Conservation (phyloP, 1,140 invertebrate genomes). For the Diorhabda carinulata region DNA sequence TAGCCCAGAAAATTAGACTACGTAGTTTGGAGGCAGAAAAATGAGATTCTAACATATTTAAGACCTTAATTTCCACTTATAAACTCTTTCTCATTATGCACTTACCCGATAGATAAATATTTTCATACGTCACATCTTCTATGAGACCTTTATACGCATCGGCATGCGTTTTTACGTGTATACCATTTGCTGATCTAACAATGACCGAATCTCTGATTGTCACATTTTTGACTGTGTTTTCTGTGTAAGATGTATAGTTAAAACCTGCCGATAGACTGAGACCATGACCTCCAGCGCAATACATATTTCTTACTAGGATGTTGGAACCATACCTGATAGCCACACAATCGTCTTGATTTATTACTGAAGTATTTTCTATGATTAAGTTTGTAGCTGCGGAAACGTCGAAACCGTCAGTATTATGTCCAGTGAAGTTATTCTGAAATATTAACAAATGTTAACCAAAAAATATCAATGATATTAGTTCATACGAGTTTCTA, state of each 20-base stretch:
- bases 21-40: too few relatives aligned
- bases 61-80: too few relatives aligned
- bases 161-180: conserved; percentile 16
- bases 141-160: conserved; percentile 7
- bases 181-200: conserved; percentile 13
- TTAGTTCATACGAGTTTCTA: too few relatives aligned
- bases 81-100: too few relatives aligned
- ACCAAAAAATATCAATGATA: too few relatives aligned
- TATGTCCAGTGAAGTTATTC: conserved; percentile 16
- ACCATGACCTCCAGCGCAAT: conserved; percentile 17
- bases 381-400: conserved; percentile 13
- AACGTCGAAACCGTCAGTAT: conserved; percentile 19
- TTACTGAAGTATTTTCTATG: conserved; percentile 6
- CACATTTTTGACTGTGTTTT: conserved; percentile 10
- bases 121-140: conserved; percentile 11
- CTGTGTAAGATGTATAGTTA: conserved; percentile 1
- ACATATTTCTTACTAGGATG: conserved; percentile 13
- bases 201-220: conserved; percentile 6
- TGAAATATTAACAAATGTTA: background rate
- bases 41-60: too few relatives aligned
- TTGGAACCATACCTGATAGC: conserved; percentile 17
- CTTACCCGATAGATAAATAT: conserved; percentile 13
- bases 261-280: conserved; percentile 17
- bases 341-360: conserved; percentile 18
- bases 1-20: too few relatives aligned